Base-by-base conservation (phyloP, 1,140 invertebrate genomes). In the Drosophila orena region DNA sequence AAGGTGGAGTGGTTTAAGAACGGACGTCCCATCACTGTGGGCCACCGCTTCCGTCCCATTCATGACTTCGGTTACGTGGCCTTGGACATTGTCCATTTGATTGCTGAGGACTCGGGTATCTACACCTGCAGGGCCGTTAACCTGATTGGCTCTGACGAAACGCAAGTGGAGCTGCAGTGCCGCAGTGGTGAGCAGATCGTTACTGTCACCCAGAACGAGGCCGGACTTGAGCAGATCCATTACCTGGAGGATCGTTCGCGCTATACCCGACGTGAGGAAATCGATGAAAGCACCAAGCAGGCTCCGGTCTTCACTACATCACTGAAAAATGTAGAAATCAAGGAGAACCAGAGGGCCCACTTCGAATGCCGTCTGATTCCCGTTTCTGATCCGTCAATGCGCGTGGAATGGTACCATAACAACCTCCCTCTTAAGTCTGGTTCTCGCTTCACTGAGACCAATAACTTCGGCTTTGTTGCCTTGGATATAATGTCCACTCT, bases 341-440 rank as follows among this genome's bases (percentile, higher is more conserved):
- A 97, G 91, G 99, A 99, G 94, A 97, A 97, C 17, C 97, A 99
- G 91, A 93, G 97, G 50, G 98, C 98, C 27, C 98, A 99, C 89
- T 99, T 99, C 90, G 98, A 99, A 93, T 98, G 97, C 84, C 95
- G 98, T 37, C 93, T 99, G 11, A 98, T 99, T 79, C 99, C 99
- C 8, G 97, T 99, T 20, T 98, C 98, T 40, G 98, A 99, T 93
- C 95, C 97, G 1, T 97, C 97, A 0, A 97, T 99, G 96, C 97
- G 97, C 92, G 98, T 99, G 0, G 97, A 99, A 93, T 99, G 99
- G 99, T 99, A 97, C 93, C 97, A 98, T 72, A 98, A 99, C 91
- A 98, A 97, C 84, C 93, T 95, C 71, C 96, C 97, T 1, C 93
- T 98, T 0, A 98, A 98, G 92, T 97, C 96, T 60, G 97, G 97